phyloP scores from a whole-genome alignment of 2,797 vertebrate species.

The Amniataba percoides region DNA sequence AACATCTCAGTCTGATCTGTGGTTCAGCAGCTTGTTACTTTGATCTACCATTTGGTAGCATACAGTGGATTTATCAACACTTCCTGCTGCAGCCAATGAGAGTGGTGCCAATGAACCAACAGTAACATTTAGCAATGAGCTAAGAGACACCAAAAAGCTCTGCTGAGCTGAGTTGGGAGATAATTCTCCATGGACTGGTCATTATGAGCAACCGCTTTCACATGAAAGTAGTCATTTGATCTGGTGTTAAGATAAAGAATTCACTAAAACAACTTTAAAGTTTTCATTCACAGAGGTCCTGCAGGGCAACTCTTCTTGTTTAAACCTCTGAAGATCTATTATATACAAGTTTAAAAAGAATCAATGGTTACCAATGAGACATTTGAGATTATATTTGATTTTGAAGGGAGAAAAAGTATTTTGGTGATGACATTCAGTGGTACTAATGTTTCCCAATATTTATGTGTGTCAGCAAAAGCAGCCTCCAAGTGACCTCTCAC shows the following conservation, averaged over 20 bases:
- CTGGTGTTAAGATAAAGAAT: neutral
- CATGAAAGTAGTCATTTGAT: neutral
- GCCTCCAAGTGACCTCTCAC: constrained; percentile 52
- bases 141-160: neutral
- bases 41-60: too few relatives aligned
- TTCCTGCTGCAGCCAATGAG: too few relatives aligned
- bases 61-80: too few relatives aligned
- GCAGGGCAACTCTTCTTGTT: neutral
- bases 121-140: neutral
- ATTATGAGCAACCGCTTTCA: neutral
- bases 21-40: too few relatives aligned
- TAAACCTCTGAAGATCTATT: neutral
- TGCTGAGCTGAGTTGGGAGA: neutral
- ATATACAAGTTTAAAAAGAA: neutral
- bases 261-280: neutral
- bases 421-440: neutral
- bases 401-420: neutral
- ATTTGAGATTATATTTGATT: neutral
- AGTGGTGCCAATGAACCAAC: neutral
- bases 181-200: neutral
- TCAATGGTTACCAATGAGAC: neutral
- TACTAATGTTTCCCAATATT: neutral
- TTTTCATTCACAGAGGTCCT: neutral
- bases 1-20: too few relatives aligned
- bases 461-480: constrained; percentile 14